Evolutionary conservation across 2,797 vertebrate species (phyloP).

Genomic region (Apogon hyalosoma): DNA sequence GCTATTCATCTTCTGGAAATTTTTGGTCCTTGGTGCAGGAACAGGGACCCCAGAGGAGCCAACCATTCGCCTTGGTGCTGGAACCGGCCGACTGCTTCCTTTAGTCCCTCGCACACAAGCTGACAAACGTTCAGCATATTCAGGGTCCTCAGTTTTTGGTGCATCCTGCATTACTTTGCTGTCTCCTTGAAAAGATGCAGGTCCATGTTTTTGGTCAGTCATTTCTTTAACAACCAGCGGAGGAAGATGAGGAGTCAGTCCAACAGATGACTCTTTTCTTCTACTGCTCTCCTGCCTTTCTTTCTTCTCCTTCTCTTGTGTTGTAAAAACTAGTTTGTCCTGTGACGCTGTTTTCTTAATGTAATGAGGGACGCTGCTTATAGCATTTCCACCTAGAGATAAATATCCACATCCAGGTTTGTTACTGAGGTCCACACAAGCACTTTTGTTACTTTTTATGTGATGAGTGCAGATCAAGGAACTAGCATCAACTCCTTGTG

Average conservation of each 20-base stretch:
- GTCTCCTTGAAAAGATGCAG: neutral
- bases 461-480: conserved; percentile 65
- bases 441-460: conserved; percentile 14
- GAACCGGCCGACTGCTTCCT: conserved; percentile 27
- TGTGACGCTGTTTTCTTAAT: conserved; percentile 39
- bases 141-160: neutral
- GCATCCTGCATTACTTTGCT: neutral
- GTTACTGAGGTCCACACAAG: neutral
- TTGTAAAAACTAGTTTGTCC: conserved; percentile 42
- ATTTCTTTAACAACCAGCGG: neutral
- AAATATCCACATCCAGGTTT: conserved; percentile 13
- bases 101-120: neutral
- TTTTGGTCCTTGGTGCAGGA: conserved; percentile 55
- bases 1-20: conserved; percentile 1
- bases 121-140: neutral
- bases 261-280: conserved; percentile 11
- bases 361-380: conserved; percentile 58
- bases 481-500: conserved; percentile 31
- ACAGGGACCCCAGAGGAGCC: conserved; percentile 25
- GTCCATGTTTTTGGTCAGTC: neutral
- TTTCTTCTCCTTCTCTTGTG: neutral
- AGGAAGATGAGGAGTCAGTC: conserved; percentile 1
- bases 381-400: conserved; percentile 46
- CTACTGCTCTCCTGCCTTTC: conserved; percentile 15
- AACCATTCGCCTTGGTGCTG: conserved; percentile 43